Conservation (phyloP, 2,113 vertebrate genomes). For the Pelobates fuscus region DNA sequence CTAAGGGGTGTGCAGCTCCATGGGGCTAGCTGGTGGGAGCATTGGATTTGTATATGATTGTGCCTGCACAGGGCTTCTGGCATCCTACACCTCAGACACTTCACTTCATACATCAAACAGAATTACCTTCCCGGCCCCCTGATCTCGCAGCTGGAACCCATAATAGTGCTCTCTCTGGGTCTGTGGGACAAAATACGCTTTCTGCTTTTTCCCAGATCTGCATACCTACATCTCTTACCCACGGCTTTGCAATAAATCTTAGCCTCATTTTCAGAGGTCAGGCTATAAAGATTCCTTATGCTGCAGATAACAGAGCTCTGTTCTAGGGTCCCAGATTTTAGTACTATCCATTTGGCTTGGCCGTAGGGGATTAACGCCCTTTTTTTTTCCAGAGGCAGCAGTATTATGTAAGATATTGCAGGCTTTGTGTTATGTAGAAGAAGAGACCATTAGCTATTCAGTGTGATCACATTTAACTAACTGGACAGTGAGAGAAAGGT, state of each 20-base stretch:
- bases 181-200: constrained; percentile 54
- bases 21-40: not conserved
- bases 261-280: constrained; percentile 46
- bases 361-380: constrained; percentile 36
- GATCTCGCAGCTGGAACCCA: constrained; percentile 46
- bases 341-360: constrained; percentile 17
- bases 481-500: too few relatives aligned
- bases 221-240: constrained; percentile 61
- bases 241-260: constrained; percentile 61
- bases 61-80: constrained; percentile 22
- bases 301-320: constrained; percentile 61
- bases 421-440: too few relatives aligned
- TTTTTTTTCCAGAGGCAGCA: not conserved
- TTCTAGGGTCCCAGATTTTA: constrained; percentile 17
- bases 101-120: constrained; percentile 32
- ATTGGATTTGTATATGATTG: constrained; percentile 18
- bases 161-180: constrained; percentile 24
- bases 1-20: constrained; percentile 12
- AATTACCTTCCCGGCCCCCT: constrained; percentile 18
- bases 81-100: constrained; percentile 40
- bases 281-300: constrained; percentile 66
- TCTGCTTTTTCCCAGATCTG: constrained; percentile 35
- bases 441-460: too few relatives aligned
- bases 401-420: too few relatives aligned
- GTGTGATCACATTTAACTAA: too few relatives aligned